Base-by-base conservation (phyloP, 2,888 invertebrate genomes). In the Gymnosoma rotundatum region DNA sequence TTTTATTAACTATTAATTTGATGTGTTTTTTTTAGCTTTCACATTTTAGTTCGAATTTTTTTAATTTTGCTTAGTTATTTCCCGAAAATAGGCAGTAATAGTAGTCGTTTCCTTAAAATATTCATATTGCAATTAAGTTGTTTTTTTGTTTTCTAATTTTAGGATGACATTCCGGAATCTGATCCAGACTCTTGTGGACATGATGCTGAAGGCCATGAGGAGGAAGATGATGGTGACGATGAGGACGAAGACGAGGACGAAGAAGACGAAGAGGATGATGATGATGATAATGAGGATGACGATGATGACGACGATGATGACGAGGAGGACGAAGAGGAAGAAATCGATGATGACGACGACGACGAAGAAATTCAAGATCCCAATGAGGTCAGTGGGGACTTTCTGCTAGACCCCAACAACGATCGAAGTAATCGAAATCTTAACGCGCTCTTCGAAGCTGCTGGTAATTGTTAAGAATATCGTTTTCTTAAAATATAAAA, bases 391-490 rank as follows among this genome's bases (percentile, higher is more conserved):
- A 89, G 90, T 58, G 91, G 91, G 20, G 90, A 90, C 87, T 92
- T 92, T 81, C 86, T 92, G 60, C 93, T 94, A 86, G 94, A 94
- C 89, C 93, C 94, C 45, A 89, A 89, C 64, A 90, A 89, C 64
- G 92, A 92, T 87, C 91, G 91, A 69, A 89, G 89, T 60, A 82
- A 82, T 83, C 90, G 90, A 70, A 91, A 98, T 88, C 94, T 99
- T 83, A 98, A 98, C 93, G 98, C 98, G 87, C 94, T 99, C 87
- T 94, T 98, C 87, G 98, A 98, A 94, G 98, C 98, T 90, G 98
- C 98, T 91, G 95, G 93, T 92, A 89, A 88, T 16, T 52, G 86
- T 64, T 74, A 8, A 21, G 36, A 38, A 72, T 36, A 36, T 20
- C 2, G 2, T 10, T 45, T 48, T 60, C 1, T 58, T 50, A 32